phyloP scores from a whole-genome alignment of 2,113 vertebrate genomes.

The Tyto alba region DNA sequence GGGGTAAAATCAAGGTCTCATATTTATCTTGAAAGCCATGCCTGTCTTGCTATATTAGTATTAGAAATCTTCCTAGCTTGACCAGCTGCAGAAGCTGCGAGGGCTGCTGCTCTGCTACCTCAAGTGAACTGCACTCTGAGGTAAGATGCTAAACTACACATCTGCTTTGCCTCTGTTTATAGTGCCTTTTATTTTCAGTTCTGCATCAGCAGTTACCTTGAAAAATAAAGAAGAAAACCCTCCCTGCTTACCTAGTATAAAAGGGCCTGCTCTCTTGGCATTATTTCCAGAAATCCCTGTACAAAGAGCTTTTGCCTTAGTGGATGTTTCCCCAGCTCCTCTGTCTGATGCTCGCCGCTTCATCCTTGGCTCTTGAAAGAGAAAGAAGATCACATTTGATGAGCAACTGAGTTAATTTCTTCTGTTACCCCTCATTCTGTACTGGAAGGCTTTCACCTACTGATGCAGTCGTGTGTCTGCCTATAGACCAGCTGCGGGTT shows the following conservation, averaged over 20 bases:
- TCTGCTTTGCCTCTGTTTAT: background rate
- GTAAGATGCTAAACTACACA: background rate
- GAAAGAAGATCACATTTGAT: conserved; percentile 6
- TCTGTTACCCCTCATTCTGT: background rate
- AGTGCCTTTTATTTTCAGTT: background rate
- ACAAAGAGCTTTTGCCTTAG: conserved; percentile 90
- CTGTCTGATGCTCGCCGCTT: conserved; percentile 94
- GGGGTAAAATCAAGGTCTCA: background rate
- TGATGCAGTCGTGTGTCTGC: background rate
- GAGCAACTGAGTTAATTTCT: background rate
- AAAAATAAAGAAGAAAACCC: background rate
- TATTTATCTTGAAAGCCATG: background rate
- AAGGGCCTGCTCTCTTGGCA: conserved; percentile 94
- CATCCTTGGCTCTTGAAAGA: conserved; percentile 86
- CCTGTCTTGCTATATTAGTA: background rate
- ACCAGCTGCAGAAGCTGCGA: background rate
- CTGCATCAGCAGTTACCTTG: background rate
- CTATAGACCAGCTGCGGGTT: conserved; percentile 5
- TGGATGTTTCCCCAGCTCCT: conserved; percentile 91
- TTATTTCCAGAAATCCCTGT: conserved; percentile 91
- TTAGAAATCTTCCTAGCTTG: background rate
- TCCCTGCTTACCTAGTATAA: conserved; percentile 87
- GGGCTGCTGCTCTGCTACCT: too few species aligned
- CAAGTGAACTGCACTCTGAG: background rate
- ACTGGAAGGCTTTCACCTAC: background rate